Evolutionary conservation across 2,113 vertebrate species (phyloP), one percentile per base, ranked within the genome.

Genomic region (Centropristis striata): DNA sequence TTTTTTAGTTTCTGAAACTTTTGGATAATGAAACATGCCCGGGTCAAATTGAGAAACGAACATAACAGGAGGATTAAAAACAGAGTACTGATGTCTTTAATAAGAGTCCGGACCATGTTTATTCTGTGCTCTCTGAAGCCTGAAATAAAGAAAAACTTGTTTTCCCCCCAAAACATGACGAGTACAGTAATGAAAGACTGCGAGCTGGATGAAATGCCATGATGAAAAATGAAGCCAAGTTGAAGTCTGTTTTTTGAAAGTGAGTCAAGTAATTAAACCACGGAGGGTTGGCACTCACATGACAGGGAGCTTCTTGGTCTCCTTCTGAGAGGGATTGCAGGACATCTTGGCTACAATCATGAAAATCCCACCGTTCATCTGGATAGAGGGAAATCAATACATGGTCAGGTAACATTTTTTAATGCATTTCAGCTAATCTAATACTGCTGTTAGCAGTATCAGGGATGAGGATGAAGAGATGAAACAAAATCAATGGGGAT

Each of bases 321-420:
- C 98, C 90, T 98, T 99, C 93, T 98, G 98, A 75, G 96, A 96
- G 12, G 96, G 88, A 84, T 96, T 96, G 84, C 97, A 99, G 80
- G 96, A 96, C 82, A 96, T 96, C 90, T 96, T 97, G 86, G 97
- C 95, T 68, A 98, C 96, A 63, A 97, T 96, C 89, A 97, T 96
- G 94, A 97, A 98, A 95, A 99, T 96, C 65, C 96, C 96, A 65
- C 97, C 97, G 47, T 99, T 98, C 92, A 98, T 95, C 98, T 99
- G 92, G 2, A 84, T 5, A 55, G 63, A 85, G 32, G 47, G 15
- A 37, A 9, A 75, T 71, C 23, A 59, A 76, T 25, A 76, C 14
- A 64, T 0, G 16, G 6, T 84, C 5, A 85, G 46, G 37, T 5
- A n/a, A 21, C 12, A 28, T 57, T 32, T n/a, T 71, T 53, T 3